phyloP scores from a whole-genome alignment of 2,113 vertebrate genomes.

The Trogon surrucura region DNA sequence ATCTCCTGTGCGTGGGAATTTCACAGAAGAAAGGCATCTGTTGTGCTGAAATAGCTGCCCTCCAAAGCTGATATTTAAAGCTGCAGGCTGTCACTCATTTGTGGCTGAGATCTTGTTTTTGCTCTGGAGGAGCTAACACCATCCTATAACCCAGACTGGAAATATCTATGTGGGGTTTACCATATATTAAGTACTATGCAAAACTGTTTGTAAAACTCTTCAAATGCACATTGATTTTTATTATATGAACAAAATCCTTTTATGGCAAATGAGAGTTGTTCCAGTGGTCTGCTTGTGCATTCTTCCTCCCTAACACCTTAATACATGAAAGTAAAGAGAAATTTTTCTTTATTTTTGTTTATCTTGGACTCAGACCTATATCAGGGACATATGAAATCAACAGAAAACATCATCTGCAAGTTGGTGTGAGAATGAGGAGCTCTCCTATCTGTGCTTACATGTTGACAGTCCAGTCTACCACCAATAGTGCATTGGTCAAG shows the following conservation, averaged over 20 bases:
- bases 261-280: not conserved
- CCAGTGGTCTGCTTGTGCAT: not conserved
- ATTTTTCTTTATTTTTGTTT: not conserved
- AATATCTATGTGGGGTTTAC: not conserved
- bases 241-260: not conserved
- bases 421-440: not conserved
- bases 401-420: not conserved
- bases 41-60: constrained; percentile 49
- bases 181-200: not conserved
- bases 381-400: not conserved
- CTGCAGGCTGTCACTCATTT: constrained; percentile 1
- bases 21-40: constrained; percentile 66
- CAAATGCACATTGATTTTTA: not conserved
- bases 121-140: not conserved
- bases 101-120: not conserved
- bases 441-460: not conserved
- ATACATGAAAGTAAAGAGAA: not conserved
- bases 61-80: constrained; percentile 47
- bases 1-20: constrained; percentile 32
- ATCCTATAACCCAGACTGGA: constrained; percentile 3
- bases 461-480: not conserved
- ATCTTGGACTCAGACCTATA: not conserved
- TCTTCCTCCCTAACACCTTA: not conserved
- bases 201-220: not conserved
- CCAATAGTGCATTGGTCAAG: not conserved